Base-by-base conservation (phyloP, 2,888 invertebrate genomes). In the Cephus runcator region DNA sequence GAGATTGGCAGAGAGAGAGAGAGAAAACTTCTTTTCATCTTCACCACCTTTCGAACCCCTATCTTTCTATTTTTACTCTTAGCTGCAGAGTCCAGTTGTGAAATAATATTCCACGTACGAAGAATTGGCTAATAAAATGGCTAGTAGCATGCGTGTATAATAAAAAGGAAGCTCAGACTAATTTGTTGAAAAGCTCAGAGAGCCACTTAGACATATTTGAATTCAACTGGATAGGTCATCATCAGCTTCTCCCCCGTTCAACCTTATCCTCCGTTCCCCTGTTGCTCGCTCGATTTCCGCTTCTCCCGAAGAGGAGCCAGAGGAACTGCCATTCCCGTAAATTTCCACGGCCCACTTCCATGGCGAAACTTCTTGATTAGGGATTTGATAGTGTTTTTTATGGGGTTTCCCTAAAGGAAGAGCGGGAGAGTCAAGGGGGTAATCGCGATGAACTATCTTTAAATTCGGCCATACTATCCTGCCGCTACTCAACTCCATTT, bases 281-380 rank as follows among this genome's bases (percentile, higher is more conserved):
- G 81, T 82, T 85, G 80, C 78, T 75, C 78, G 34, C 77, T 80
- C 79, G 79, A 85, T 83, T 83, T 81, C 74, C 80, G 76, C 80
- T 75, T 79, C 80, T 79, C 79, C 69, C 4, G 15, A 40, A 15
- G 40, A 40, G 15, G 40, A 40, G 40, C 40, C 40, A 40, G 35
- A 35, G 35, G 35, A 35, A 35, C 40, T 40, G 40, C 40, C 6
- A 40, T 40, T 40, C 15, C 40, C 15, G 15, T 15, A 40, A 40
- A 40, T 9, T 40, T 69, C 69, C 69, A 31, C 69, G 69, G 33
- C 4, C 34, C 56, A 30, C n/a, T 75, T 34, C 68, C 77, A 78
- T 79, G 80, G 79, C 77, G 82, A 81, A 86, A 88, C 85, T 88
- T 88, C 83, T 83, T 86, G 88, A 88, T 88, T 87, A 88, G 83